Percentiles rank a stretch among this genome's conserved stretches.
Evolutionary conservation across 2,113 vertebrate genomes (phyloP).

Genomic region (Lagopus muta): DNA sequence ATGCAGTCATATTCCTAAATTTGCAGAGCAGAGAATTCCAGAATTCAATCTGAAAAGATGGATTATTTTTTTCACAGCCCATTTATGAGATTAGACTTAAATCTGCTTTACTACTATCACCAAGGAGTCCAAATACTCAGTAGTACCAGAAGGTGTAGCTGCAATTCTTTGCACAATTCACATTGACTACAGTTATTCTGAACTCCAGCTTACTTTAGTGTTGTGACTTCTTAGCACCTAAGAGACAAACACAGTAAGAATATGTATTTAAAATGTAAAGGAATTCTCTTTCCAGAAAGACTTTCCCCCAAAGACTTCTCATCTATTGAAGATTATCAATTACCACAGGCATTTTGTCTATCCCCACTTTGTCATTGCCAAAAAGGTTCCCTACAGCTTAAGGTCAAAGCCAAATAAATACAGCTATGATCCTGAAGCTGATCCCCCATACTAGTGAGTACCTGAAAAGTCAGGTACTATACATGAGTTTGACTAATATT

Average conservation of each 20-base stretch:
- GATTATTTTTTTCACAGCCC: slow-evolving; percentile 1
- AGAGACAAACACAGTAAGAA: not conserved
- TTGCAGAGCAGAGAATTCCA: not conserved
- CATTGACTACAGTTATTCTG: not conserved
- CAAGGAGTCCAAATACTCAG: not conserved
- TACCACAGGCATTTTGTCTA: not conserved
- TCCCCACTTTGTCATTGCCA: not conserved
- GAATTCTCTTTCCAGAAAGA: not conserved
- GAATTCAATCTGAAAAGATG: not conserved
- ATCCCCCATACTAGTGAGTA: not conserved
- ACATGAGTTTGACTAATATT: not conserved
- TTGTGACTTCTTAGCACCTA: not conserved
- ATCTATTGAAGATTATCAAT: not conserved
- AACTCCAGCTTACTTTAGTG: not conserved
- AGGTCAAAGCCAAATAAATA: not conserved
- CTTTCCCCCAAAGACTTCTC: not conserved
- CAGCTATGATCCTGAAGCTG: not conserved
- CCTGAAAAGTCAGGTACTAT: not conserved
- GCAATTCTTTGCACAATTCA: not conserved
- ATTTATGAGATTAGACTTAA: slow-evolving; percentile 34
- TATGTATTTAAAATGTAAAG: not conserved
- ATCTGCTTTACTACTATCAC: slow-evolving; percentile 15
- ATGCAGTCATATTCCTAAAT: not conserved
- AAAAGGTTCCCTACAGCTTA: not conserved
- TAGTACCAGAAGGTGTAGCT: not conserved